Percentiles rank a stretch among this genome's conserved stretches.
These are phyloP conservation scores for Ectobius pallidus DNA, from an alignment of 2,888 invertebrate species.

Conservation along the genomic window DNA sequence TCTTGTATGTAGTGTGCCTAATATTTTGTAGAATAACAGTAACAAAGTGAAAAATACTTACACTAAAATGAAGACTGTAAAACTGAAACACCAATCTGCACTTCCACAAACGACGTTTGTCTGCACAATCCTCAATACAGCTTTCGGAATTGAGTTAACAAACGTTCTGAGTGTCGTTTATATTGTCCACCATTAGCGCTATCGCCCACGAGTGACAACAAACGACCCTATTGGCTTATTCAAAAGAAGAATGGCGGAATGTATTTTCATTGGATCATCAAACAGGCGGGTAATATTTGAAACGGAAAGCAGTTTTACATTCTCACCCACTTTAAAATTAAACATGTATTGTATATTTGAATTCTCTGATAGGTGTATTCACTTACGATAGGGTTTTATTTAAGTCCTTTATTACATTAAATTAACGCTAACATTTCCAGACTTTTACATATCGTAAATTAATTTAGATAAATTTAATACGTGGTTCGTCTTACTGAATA, in stretches of 20 bases:
- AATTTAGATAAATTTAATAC: no score
- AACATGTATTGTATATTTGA: no score
- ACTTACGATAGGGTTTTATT: no score
- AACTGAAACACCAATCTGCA: not conserved
- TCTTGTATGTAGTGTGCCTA: no score
- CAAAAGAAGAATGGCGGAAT: not conserved
- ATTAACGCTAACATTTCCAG: no score
- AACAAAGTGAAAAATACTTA: no score
- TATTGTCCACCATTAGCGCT: conserved; percentile 3
- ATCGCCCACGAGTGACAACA: conserved; percentile 1
- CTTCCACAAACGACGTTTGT: not conserved
- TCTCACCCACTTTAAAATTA: not conserved
- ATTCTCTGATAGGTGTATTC: no score
- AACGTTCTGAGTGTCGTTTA: not conserved
- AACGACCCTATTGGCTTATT: not conserved
- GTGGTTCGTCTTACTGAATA: no score
- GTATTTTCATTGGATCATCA: not conserved
- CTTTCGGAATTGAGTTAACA: not conserved
- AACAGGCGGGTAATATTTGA: not conserved
- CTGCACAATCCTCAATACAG: no score
- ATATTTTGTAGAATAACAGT: no score
- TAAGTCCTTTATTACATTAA: no score
- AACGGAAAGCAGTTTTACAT: not conserved
- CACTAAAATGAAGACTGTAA: not conserved
- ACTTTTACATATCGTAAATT: no score